These are phyloP conservation scores for Poeciliopsis presidionis DNA, from an alignment of 2,797 vertebrate species.

Conservation along the genomic window DNA sequence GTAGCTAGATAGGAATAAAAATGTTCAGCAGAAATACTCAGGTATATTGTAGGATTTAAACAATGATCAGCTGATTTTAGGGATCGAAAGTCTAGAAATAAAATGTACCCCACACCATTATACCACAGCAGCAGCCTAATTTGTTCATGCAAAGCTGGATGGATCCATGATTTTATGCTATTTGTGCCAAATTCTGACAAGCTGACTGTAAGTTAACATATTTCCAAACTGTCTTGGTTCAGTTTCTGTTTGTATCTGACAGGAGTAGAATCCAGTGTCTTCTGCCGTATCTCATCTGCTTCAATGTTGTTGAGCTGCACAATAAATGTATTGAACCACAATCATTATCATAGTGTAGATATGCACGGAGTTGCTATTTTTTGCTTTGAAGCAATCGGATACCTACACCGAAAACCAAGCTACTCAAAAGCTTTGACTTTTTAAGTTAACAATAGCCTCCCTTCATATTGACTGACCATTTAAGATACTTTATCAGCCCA, in stretches of 20 bases:
- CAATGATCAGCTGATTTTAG: neutral
- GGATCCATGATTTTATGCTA: neutral
- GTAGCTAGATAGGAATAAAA: neutral
- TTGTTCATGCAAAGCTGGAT: neutral
- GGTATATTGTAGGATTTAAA: neutral
- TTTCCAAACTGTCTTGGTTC: neutral
- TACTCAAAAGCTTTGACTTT: neutral
- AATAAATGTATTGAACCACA: neutral
- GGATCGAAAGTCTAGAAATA: neutral
- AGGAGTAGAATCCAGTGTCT: neutral
- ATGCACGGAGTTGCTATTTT: neutral
- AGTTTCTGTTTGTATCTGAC: neutral
- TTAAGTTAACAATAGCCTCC: neutral
- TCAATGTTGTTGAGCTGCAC: neutral
- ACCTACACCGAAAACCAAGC: neutral
- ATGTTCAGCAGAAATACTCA: neutral
- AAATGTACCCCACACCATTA: neutral
- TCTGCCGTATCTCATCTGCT: neutral
- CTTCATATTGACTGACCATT: neutral
- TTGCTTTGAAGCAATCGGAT: neutral
- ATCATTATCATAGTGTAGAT: neutral
- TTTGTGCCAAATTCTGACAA: neutral
- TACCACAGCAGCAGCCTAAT: neutral
- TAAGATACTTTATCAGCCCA: neutral
- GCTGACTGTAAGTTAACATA: neutral